Conservation (phyloP, 2,113 vertebrate species). For the Nothoprocta perdicaria region DNA sequence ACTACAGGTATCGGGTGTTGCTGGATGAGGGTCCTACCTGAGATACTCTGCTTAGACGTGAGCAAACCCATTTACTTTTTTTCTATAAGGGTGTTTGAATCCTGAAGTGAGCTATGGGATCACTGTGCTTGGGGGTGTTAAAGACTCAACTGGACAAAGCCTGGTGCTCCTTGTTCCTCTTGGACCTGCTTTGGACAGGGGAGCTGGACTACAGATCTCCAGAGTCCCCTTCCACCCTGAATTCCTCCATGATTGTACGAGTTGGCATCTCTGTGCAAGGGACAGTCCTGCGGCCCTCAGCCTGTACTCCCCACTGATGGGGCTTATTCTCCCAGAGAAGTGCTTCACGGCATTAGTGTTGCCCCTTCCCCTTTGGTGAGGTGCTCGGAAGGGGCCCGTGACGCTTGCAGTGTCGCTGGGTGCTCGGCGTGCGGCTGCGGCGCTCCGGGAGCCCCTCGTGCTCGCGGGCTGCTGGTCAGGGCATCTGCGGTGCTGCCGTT, state of each 20-base stretch:
- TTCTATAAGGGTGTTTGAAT: neutral
- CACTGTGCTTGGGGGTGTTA: neutral
- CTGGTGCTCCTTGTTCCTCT: neutral
- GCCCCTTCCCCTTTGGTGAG: neutral
- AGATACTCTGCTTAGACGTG: accelerated
- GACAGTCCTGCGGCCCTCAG: neutral
- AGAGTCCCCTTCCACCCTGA: accelerated
- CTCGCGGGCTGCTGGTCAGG: neutral
- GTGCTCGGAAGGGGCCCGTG: neutral
- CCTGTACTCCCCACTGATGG: neutral
- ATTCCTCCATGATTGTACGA: neutral
- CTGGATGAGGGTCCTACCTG: accelerated
- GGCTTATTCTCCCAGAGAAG: neutral
- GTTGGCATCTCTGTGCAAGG: neutral
- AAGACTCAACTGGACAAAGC: accelerated
- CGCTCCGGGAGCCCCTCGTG: accelerated
- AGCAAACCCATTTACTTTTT: neutral
- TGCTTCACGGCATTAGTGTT: neutral
- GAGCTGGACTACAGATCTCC: neutral
- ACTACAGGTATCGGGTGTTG: accelerated
- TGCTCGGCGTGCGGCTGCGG: neutral
- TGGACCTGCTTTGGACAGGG: neutral
- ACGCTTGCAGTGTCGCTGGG: neutral
- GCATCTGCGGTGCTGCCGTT: neutral
- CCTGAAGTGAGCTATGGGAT: accelerated